Evolutionary conservation across 2,888 invertebrate genomes (phyloP).

Genomic region (Eurytoma californica): DNA sequence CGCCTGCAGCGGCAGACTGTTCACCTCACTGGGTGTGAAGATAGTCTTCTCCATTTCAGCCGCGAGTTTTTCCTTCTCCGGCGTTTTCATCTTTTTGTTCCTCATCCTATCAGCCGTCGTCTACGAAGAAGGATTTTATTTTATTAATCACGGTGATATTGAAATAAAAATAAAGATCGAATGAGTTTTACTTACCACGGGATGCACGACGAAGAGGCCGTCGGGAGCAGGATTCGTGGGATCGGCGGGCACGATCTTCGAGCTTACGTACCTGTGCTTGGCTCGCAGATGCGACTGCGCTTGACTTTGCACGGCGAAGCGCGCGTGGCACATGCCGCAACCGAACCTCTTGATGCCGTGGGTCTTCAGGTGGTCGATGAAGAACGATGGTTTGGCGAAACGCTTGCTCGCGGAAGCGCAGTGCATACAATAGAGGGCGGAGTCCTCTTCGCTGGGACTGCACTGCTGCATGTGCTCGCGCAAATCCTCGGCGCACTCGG

Average conservation of each 20-base stretch:
- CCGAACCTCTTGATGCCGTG: slow-evolving; percentile 79
- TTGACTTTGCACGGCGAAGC: slow-evolving; percentile 66
- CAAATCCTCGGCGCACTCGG: slow-evolving; percentile 69
- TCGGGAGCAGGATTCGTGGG: slow-evolving; percentile 75
- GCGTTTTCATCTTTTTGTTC: slow-evolving; percentile 63
- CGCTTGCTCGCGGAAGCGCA: slow-evolving; percentile 77
- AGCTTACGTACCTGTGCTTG: slow-evolving; percentile 75
- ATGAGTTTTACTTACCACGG: slow-evolving; percentile 66
- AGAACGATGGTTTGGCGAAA: slow-evolving; percentile 74
- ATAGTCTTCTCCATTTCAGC: slow-evolving; percentile 65
- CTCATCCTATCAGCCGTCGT: slow-evolving; percentile 58
- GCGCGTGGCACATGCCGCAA: slow-evolving; percentile 79
- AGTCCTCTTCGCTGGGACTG: slow-evolving; percentile 61
- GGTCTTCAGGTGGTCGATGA: slow-evolving; percentile 78
- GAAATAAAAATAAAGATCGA: neutral
- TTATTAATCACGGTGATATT: neutral
- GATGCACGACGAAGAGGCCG: slow-evolving; percentile 76
- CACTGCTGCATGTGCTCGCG: slow-evolving; percentile 75
- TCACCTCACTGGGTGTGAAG: slow-evolving; percentile 80
- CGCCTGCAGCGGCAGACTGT: slow-evolving; percentile 80
- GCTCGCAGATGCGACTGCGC: slow-evolving; percentile 76
- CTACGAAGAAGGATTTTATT: slow-evolving; percentile 33
- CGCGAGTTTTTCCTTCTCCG: slow-evolving; percentile 53
- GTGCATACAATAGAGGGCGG: slow-evolving; percentile 67
- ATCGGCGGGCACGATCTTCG: slow-evolving; percentile 75